Evolutionary conservation across 2,797 vertebrate species (phyloP).

Genomic region (Hozukius guyotensis): DNA sequence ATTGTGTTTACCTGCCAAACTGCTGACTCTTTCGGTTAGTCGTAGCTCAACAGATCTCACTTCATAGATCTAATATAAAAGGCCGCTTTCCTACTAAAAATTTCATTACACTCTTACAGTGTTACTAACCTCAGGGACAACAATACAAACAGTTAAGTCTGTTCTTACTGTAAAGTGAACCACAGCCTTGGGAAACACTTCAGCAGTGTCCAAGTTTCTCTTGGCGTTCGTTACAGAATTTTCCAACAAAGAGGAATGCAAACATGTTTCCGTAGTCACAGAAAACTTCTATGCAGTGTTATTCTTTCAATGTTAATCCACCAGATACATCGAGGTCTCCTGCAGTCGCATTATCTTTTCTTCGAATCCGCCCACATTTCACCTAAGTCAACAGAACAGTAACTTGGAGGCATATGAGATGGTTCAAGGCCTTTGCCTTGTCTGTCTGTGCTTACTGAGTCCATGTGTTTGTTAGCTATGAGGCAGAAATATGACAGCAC

Average conservation of each 20-base stretch:
- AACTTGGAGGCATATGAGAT: conserved; percentile 5
- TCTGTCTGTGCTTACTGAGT: neutral
- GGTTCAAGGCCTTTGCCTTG: conserved; percentile 4
- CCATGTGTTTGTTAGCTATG: neutral
- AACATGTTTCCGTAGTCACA: conserved; percentile 1
- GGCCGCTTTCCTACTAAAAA: neutral
- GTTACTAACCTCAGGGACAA: neutral
- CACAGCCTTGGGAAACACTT: neutral
- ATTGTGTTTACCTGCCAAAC: no score
- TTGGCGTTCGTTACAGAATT: neutral
- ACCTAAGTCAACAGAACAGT: conserved; percentile 16
- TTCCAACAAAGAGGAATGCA: neutral
- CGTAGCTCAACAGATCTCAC: neutral
- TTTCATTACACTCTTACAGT: neutral
- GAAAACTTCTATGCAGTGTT: neutral
- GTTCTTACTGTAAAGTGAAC: neutral
- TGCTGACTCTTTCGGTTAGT: no score
- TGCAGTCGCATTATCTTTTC: neutral
- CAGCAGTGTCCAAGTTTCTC: neutral
- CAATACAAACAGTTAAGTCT: neutral
- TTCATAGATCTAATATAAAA: neutral
- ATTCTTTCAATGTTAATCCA: neutral
- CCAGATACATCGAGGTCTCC: neutral
- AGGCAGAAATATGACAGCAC: no score
- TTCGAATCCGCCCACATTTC: neutral